Evolutionary conservation across 2,113 vertebrate genomes (phyloP), one percentile per base, ranked within the genome.

Genomic region (Ammodramus savannarum): DNA sequence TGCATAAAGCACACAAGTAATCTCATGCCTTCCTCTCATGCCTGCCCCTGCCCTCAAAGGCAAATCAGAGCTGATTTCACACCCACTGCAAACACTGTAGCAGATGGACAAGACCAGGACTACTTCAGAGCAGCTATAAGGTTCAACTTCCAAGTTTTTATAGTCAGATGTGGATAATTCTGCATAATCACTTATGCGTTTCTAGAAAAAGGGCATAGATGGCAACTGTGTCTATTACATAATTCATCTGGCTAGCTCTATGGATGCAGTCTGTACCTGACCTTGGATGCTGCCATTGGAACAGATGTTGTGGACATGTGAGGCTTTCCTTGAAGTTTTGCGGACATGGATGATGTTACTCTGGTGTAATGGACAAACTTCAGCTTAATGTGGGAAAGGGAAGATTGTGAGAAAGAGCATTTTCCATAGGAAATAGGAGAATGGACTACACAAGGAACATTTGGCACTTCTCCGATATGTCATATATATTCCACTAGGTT

Each of bases 371-470:
- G 54, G 54, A 68, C 62, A 87, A 93, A 75, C 3, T 81, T 86
- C 15, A 91, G 25, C 19, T 46, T 73, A 41, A 90, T 39, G 16
- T 77, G 46, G 44, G 59, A 91, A 67, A 22, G 9, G 12, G 46
- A 77, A 74, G 74, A 75, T 15, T 55, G 31, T 31, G 22, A 83
- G 58, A 95, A 83, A 22, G 51, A 75, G 36, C 11, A 59, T 74
- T 92, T 95, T 93, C 55, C 67, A 43, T 34, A 63, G 54, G 55
- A 93, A 83, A 92, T 76, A 27, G 19, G 38, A 89, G 48, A 72
- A 87, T 36, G 32, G 51, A 69, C 29, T 80, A 38, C 27, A 46
- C 27, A 31, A 93, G 52, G 85, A 90, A 69, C 10, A 69, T 55
- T 77, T 93, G 75, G 63, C 75, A 83, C 15, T 80, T 88, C 63